A percentile compares a stretch with the other conserved stretches of the same genome.
phyloP scores from a whole-genome alignment of 2,113 vertebrate genomes.

The Struthidea cinerea region DNA sequence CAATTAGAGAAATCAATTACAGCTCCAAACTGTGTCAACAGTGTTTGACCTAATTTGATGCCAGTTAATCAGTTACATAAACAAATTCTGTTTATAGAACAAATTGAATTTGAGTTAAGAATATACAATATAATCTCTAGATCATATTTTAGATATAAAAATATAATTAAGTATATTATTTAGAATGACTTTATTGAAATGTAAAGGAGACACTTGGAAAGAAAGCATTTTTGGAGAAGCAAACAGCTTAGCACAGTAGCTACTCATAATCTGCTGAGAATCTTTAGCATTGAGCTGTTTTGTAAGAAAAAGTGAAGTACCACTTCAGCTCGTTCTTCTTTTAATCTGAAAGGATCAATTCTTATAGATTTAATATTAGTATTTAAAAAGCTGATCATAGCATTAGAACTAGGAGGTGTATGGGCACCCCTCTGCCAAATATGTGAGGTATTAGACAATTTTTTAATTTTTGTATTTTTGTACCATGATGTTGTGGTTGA shows the following conservation, averaged over 20 bases:
- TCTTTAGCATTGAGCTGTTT: not conserved
- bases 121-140: not conserved
- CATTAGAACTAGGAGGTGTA: not conserved
- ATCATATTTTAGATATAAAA: not conserved
- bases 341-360: not conserved
- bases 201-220: not conserved
- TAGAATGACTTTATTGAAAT: not conserved
- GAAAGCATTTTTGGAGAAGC: not conserved
- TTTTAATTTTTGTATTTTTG: not conserved
- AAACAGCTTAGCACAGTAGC: not conserved
- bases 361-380: not conserved
- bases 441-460: not conserved
- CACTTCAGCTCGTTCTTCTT: not conserved
- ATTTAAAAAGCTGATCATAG: not conserved
- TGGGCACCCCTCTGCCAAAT: not conserved
- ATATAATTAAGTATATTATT: not conserved
- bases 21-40: constrained; percentile 24
- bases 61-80: constrained; percentile 16
- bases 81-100: constrained; percentile 23
- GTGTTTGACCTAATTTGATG: constrained; percentile 35
- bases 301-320: not conserved
- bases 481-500: not conserved
- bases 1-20: constrained; percentile 57
- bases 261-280: not conserved
- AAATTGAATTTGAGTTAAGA: not conserved